Base-by-base conservation (phyloP, 2,113 vertebrate species). In the Girardinichthys multiradiatus region DNA sequence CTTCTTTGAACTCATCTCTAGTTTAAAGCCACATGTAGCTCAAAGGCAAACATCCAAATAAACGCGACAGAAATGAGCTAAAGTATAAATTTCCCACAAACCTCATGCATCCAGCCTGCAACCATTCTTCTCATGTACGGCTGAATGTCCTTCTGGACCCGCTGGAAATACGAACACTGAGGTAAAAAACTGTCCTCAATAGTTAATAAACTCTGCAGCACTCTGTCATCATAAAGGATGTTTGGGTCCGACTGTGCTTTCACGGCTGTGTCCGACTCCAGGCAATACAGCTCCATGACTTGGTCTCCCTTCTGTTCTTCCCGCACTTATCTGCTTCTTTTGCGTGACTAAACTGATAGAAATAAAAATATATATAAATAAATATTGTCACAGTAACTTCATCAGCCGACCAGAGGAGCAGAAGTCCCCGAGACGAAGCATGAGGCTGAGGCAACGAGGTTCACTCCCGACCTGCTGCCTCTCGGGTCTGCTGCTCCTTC, bases 81-180 rank as follows among this genome's bases (percentile, higher is more conserved):
- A 73, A 66, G 70, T 57, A 70, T 13, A 61, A 85, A 84, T 72
- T 67, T 48, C 35, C 61, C 63, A 93, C 97, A 85, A 94, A 99
- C 97, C 97, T 98, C 97, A 89, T 97, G 93, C 97, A 99, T 99
- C 97, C 97, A 99, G 85, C 94, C 95, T 81, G 97, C 96, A 84
- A 98, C 94, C 94, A 98, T 95, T 90, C 95, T 94, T 90, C 97
- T 94, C 97, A 98, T 97, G 88, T 94, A 95, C 67, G 96, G 97
- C 82, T 96, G 94, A 81, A 99, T 96, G 80, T 98, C 97, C 92
- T 95, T 95, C 94, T 98, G 97, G 63, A 98, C 94, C 88, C 95
- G 94, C 80, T 96, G 95, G 93, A 98, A 98, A 88, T 98, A 98
- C 37, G 96, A 96, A 80, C 95, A 95, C 1, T 94, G 96, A 7